Percentiles rank a stretch among this genome's conserved stretches.
Conservation (phyloP, 2,888 invertebrate species). For the Drosophila pseudotalamancana region DNA sequence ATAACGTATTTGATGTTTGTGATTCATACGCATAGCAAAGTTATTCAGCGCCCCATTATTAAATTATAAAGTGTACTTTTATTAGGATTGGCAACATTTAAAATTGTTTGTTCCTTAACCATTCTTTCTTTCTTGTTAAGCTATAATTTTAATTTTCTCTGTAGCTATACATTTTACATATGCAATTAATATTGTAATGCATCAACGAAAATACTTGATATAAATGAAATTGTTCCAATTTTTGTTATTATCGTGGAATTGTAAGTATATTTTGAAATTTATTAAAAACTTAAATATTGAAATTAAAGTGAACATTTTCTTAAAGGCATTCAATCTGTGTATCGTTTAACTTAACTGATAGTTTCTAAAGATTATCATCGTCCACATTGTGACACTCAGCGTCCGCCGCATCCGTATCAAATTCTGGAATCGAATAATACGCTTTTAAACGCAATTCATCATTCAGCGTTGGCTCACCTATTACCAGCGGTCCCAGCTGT, state of each 20-base stretch:
- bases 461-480: slow-evolving; percentile 71
- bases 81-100: slow-evolving; percentile 16
- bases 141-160: slow-evolving; percentile 14
- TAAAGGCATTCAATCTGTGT: background rate
- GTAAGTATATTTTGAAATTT: slow-evolving; percentile 62
- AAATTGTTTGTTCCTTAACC: slow-evolving; percentile 53
- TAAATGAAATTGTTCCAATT: slow-evolving; percentile 10
- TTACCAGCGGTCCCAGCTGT: slow-evolving; percentile 75
- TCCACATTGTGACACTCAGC: no score
- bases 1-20: slow-evolving; percentile 47
- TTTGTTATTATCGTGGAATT: slow-evolving; percentile 49
- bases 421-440: slow-evolving; percentile 61
- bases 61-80: slow-evolving; percentile 29
- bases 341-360: no score
- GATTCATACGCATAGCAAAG: slow-evolving; percentile 23
- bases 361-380: no score
- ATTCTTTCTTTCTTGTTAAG: slow-evolving; percentile 41
- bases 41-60: slow-evolving; percentile 27
- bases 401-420: slow-evolving; percentile 1
- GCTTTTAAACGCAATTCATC: slow-evolving; percentile 65
- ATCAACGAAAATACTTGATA: slow-evolving; percentile 22
- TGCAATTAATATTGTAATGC: slow-evolving; percentile 23
- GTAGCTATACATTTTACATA: slow-evolving; percentile 8
- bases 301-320: slow-evolving; percentile 4
- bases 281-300: slow-evolving; percentile 35